Evolutionary conservation across 2,797 vertebrate genomes (phyloP), one percentile per base, ranked within the genome.

Genomic region (Malacoraja senta): DNA sequence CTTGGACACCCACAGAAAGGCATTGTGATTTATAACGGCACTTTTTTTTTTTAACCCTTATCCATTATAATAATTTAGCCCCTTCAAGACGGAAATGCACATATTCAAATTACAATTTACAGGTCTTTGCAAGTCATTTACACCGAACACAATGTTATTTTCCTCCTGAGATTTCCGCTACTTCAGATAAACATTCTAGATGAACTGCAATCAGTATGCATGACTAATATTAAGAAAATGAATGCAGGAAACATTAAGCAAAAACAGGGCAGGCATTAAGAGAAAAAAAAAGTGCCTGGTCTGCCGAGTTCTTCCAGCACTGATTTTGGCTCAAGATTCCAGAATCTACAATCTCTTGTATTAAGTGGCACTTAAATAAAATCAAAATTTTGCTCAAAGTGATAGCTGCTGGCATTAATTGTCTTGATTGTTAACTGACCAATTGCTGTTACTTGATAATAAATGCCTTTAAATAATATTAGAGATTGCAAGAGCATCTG

Each of bases 341-440:
- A 53, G 44, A 6, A 53, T 53, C 44, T 53, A 4, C 44, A 53
- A 53, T 53, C 44, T 53, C 44, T 6, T 53, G 10, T 32, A 88
- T 68, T 32, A 84, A 61, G n/a, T 65, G 84, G 84, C 84, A 88
- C 84, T 68, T 68, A 88, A 76, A 74, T 53, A 74, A 92, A 71
- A 71, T 38, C 24, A 74, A 38, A 74, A 53, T 76, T 72, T 35
- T 91, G 61, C 71, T 71, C 32, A 91, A 68, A 71, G 24, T 72
- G n/a, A 74, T 72, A 29, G 12, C 35, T 76, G 72, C 35, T 29
- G 17, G 7, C 17, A 53, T 91, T 38, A 32, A 26, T 26, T 29
- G 72, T 35, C 88, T 38, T 71, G 65, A 19, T 35, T 35, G 68
- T 72, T 26, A 76, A 8, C 90, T 74, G 90, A 53, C 12, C 90